Evolutionary conservation across 2,113 vertebrate species (phyloP).

Genomic region (Vanacampus margaritifer): DNA sequence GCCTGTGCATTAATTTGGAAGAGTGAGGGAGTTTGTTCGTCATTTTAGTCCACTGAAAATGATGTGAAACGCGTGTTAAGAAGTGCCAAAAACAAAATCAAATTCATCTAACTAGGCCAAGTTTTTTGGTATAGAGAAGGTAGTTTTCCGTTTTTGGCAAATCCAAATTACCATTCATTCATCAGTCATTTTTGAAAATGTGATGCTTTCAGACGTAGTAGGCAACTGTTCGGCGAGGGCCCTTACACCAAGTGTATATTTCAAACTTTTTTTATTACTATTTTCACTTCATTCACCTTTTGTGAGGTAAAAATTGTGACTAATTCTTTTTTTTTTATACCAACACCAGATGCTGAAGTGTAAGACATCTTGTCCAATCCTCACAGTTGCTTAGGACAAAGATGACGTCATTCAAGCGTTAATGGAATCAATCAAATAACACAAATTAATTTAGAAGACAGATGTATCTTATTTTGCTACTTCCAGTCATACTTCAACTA

Average conservation of each 20-base stretch:
- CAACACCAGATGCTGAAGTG: not conserved
- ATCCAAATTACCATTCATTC: not conserved
- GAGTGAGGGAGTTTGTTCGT: slow-evolving; percentile 15
- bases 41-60: not conserved
- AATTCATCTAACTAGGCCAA: not conserved
- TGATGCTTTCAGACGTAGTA: no score
- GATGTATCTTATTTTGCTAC: not conserved
- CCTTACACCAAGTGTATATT: no score
- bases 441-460: not conserved
- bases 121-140: not conserved
- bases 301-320: not conserved
- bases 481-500: not conserved
- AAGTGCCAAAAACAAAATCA: not conserved
- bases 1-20: slow-evolving; percentile 5
- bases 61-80: not conserved
- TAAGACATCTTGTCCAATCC: not conserved
- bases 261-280: no score
- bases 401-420: not conserved
- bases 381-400: not conserved
- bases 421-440: not conserved
- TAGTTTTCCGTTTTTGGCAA: not conserved
- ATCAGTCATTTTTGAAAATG: not conserved
- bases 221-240: no score
- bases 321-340: not conserved
- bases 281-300: no score